phyloP scores from a whole-genome alignment of 2,797 vertebrate species.

The Lagodon rhomboides region DNA sequence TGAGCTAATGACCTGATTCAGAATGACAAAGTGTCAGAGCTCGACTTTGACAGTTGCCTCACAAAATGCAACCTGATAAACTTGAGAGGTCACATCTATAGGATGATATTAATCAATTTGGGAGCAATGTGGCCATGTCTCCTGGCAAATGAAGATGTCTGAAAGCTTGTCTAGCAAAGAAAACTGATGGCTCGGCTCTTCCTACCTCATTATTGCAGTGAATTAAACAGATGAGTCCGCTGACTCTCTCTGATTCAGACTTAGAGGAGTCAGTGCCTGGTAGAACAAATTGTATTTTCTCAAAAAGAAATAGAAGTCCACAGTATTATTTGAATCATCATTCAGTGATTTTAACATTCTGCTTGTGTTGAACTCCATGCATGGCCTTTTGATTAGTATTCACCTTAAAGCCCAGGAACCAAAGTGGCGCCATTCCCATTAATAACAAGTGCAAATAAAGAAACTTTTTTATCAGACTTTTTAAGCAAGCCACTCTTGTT shows the following conservation, averaged over 20 bases:
- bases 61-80: not conserved
- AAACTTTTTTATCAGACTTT: too few species aligned
- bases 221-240: conserved; percentile 11
- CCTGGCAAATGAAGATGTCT: not conserved
- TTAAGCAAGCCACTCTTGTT: too few species aligned
- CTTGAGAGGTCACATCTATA: not conserved
- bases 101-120: not conserved
- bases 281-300: conserved; percentile 4
- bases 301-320: not conserved
- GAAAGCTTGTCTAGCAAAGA: conserved; percentile 8
- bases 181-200: not conserved
- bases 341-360: conserved; percentile 21
- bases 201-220: not conserved
- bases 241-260: not conserved
- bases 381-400: conserved; percentile 4
- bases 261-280: not conserved
- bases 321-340: not conserved
- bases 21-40: not conserved
- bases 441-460: not conserved
- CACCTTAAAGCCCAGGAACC: not conserved
- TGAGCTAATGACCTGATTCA: not conserved
- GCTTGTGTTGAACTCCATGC: not conserved
- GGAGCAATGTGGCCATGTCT: not conserved
- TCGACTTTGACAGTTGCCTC: not conserved
- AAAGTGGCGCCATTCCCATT: not conserved